phyloP scores from a whole-genome alignment of 1,140 invertebrate species.

The Lepidurus packardi region DNA sequence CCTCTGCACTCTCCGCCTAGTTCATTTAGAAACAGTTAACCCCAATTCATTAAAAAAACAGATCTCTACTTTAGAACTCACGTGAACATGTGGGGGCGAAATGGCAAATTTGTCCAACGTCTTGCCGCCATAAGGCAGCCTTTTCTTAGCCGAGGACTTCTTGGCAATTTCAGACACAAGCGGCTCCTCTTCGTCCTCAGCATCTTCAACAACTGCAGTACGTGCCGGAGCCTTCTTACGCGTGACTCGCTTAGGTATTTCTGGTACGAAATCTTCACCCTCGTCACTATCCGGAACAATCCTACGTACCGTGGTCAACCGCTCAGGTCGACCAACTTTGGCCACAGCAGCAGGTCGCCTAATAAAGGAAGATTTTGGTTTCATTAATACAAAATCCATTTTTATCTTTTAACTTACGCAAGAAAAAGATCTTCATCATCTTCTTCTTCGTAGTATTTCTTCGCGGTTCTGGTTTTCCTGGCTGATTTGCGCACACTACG shows the following conservation, averaged over 20 bases:
- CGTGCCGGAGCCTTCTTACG: background rate
- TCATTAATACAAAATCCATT: background rate
- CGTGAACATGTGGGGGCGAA: background rate
- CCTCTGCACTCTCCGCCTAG: too few species aligned
- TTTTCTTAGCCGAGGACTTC: background rate
- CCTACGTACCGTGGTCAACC: background rate
- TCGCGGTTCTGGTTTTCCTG: background rate
- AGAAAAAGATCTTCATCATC: background rate
- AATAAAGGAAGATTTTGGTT: background rate
- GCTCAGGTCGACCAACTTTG: background rate
- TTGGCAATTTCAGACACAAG: background rate
- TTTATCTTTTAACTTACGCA: background rate
- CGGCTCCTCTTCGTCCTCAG: background rate
- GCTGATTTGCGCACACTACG: background rate
- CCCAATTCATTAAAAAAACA: too few species aligned
- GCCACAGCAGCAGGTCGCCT: background rate
- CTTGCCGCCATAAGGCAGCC: background rate
- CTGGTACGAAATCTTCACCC: background rate
- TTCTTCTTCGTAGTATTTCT: background rate
- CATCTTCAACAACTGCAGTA: background rate
- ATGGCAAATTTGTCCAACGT: background rate
- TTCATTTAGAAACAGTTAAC: too few species aligned
- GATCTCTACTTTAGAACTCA: background rate
- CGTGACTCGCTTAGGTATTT: background rate
- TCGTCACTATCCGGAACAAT: background rate